phyloP scores from a whole-genome alignment of 2,113 vertebrate genomes.

The Calyptommatus sinebrachiatus region DNA sequence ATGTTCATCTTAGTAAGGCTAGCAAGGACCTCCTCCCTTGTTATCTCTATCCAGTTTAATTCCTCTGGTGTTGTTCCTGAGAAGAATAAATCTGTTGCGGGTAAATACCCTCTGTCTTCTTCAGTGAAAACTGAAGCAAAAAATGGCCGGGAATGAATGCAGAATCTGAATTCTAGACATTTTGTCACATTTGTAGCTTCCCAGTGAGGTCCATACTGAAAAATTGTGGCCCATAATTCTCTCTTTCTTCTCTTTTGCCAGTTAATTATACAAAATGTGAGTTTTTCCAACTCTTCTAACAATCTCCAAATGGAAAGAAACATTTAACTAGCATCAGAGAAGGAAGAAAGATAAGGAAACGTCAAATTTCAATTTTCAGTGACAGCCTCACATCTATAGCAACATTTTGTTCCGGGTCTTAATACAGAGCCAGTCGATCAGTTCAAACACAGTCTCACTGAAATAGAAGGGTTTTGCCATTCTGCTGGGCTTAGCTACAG shows the following conservation, averaged over 20 bases:
- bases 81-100: no score
- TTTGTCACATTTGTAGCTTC: neutral
- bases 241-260: neutral
- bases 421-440: neutral
- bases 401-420: constrained; percentile 1
- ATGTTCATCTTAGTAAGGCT: no score
- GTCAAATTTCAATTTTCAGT: neutral
- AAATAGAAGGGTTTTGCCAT: neutral
- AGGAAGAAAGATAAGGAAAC: neutral
- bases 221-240: neutral
- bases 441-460: neutral
- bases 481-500: neutral
- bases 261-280: neutral
- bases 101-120: no score
- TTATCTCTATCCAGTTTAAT: no score
- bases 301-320: neutral
- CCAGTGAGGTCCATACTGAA: neutral
- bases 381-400: neutral
- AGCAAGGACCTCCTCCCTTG: no score
- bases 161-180: neutral
- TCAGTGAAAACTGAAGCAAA: no score
- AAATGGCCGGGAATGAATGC: no score
- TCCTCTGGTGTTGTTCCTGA: no score
- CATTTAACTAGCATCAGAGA: no score
- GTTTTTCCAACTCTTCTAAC: neutral